These are phyloP conservation scores for Camptogramma bilineatum DNA, from an alignment of 2,888 invertebrate genomes.

Conservation along the genomic window DNA sequence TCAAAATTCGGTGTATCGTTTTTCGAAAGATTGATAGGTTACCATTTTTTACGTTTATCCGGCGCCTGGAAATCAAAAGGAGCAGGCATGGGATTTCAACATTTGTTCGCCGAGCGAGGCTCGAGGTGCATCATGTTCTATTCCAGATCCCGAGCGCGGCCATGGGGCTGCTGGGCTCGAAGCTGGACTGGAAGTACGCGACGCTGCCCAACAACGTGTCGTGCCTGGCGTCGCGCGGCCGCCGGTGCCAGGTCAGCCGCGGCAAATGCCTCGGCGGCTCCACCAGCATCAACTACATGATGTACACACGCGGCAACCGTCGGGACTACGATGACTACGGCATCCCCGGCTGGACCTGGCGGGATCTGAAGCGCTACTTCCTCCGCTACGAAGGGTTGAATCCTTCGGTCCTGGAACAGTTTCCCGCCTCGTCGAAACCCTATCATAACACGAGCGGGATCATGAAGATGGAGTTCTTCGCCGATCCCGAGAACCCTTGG, in stretches of 20 bases:
- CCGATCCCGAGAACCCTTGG: conserved; percentile 61
- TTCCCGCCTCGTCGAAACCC: conserved; percentile 58
- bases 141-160: conserved; percentile 59
- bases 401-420: conserved; percentile 44
- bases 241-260: conserved; percentile 60
- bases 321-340: conserved; percentile 58
- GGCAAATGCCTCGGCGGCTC: conserved; percentile 73
- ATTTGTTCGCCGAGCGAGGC: neutral
- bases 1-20: too few relatives aligned
- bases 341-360: conserved; percentile 65
- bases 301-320: conserved; percentile 66
- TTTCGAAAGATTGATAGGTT: too few relatives aligned
- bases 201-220: conserved; percentile 64
- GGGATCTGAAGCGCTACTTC: conserved; percentile 64
- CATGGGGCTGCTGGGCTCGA: conserved; percentile 51
- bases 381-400: conserved; percentile 62
- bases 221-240: conserved; percentile 55
- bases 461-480: conserved; percentile 58
- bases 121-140: neutral
- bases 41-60: too few relatives aligned
- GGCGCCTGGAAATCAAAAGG: neutral
- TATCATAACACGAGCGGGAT: conserved; percentile 66
- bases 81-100: neutral
- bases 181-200: conserved; percentile 62
- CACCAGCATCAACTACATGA: conserved; percentile 70